These are phyloP conservation scores for Cherax destructor DNA, from an alignment of 1,140 invertebrate species.

Conservation along the genomic window DNA sequence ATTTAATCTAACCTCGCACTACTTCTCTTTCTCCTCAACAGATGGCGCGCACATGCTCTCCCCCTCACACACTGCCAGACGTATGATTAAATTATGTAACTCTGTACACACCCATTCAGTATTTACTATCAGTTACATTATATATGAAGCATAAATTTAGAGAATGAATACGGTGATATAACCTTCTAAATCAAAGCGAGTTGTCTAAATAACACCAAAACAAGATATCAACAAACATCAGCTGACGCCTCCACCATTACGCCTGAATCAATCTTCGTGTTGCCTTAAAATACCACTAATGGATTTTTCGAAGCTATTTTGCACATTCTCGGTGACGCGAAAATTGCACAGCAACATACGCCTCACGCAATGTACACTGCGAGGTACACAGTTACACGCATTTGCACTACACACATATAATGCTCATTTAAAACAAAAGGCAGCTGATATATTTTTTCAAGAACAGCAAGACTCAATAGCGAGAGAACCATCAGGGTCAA, in stretches of 20 bases:
- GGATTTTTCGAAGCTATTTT: neutral
- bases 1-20: neutral
- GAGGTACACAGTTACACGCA: neutral
- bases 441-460: no score
- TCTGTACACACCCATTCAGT: neutral
- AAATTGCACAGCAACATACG: neutral
- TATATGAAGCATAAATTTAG: neutral
- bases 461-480: no score
- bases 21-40: neutral
- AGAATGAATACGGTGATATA: neutral
- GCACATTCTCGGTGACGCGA: neutral
- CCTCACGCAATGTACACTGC: neutral
- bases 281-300: slow-evolving; percentile 5
- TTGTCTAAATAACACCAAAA: no score
- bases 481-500: no score
- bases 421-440: no score
- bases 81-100: slow-evolving; percentile 11
- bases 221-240: neutral
- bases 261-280: neutral
- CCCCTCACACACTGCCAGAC: neutral
- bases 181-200: no score
- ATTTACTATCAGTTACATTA: neutral
- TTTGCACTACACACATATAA: neutral
- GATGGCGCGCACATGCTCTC: slow-evolving; percentile 17
- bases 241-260: neutral